Base-by-base conservation (phyloP, 2,888 invertebrate genomes). In the Ectobius pallidus region DNA sequence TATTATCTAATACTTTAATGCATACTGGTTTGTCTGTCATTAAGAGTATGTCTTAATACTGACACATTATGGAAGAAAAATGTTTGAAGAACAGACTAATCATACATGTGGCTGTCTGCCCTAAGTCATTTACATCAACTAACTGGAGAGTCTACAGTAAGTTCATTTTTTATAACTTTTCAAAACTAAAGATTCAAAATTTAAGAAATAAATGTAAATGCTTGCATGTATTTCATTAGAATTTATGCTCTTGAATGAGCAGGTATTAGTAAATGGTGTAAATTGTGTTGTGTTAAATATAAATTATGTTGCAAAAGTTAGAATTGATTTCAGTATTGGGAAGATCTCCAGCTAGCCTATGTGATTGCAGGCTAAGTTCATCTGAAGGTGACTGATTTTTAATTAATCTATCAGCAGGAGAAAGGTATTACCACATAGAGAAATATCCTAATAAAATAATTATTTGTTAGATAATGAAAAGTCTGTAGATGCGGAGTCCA, bases 121-220 rank as follows among this genome's bases (percentile, higher is more conserved):
- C 25, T 55, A 25, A 25, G 55, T 25, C 20, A 2, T 16, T 69
- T 25, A 70, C 69, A 20, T 55, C 69, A 69, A 55, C 69, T 52
- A 49, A 55, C 44, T 70, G 58, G 70, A 70, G 42, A 22, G 20
- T 25, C 39, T 30, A 55, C 58, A 70, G 70, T 70, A 70, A 70
- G 70, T 70, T 58, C 2, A 58, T 22, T 27, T 44, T 65, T 30
- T 65, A 65, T 65, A 20, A 63, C 39, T 63, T n/a, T n/a, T n/a
- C n/a, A n/a, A n/a, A n/a, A n/a, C n/a, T n/a, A n/a, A n/a, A 30
- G n/a, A 22, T 65, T 65, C 46, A 2, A 65, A 65, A 65, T 46
- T 65, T 11, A 27, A n/a, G 7, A 32, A 58, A 4, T 58, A 30
- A 25, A 30, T 58, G 58, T 58, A 58, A 58, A 34, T 34, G 34